Conservation (phyloP, 2,113 vertebrate species). For the Xenopus tropicalis region DNA sequence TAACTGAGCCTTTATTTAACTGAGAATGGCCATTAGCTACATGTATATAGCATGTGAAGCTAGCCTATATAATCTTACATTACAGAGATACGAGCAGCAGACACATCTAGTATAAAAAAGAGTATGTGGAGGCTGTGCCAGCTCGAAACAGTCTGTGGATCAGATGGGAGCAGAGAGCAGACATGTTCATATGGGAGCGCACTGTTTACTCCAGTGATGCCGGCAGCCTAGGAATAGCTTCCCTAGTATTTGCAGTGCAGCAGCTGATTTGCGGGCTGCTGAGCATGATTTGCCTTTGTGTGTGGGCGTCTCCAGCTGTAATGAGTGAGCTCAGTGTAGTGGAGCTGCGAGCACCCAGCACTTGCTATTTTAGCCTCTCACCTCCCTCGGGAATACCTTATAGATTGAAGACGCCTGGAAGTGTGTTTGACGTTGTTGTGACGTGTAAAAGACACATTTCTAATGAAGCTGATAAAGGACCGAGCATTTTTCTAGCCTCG, state of each 20-base stretch:
- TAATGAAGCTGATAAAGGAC: slow-evolving; percentile 60
- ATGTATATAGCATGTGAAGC: too few species aligned
- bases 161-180: too few species aligned
- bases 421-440: slow-evolving; percentile 90
- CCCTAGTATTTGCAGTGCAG: neutral
- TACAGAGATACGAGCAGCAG: too few species aligned
- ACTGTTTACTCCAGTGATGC: too few species aligned
- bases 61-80: too few species aligned
- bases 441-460: slow-evolving; percentile 79
- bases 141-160: too few species aligned
- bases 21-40: too few species aligned
- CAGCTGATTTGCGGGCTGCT: slow-evolving; percentile 7
- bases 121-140: too few species aligned
- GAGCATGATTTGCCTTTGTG: too few species aligned
- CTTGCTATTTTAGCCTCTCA: slow-evolving; percentile 44
- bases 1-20: too few species aligned
- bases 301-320: slow-evolving; percentile 31
- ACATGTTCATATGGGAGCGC: too few species aligned
- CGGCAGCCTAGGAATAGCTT: neutral
- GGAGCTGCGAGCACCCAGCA: slow-evolving; percentile 8
- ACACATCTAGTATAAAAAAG: too few species aligned
- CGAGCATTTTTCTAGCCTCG: slow-evolving; percentile 13
- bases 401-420: slow-evolving; percentile 66
- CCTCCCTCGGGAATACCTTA: slow-evolving; percentile 62
- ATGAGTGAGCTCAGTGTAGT: slow-evolving; percentile 18